Evolutionary conservation across 1,140 invertebrate genomes (phyloP).

Genomic region (Trichomalopsis sarcophagae): DNA sequence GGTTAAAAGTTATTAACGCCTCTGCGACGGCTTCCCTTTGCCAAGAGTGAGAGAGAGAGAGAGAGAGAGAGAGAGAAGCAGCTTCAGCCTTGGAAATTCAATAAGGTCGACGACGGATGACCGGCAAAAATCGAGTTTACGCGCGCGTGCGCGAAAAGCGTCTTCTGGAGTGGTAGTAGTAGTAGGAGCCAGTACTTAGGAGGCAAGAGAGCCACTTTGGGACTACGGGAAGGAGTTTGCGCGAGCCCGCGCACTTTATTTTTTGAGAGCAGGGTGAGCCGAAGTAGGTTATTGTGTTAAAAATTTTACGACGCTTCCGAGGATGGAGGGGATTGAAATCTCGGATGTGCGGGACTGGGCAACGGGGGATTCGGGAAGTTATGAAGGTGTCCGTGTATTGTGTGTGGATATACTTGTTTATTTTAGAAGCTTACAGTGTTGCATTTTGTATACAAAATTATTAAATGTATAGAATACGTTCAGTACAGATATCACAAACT

Average conservation of each 20-base stretch:
- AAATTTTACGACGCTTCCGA: conserved; percentile 14
- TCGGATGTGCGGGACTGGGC: neutral
- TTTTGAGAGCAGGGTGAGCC: neutral
- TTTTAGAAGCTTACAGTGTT: neutral
- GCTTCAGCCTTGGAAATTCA: conserved; percentile 22
- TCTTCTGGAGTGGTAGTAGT: neutral
- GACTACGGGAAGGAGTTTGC: neutral
- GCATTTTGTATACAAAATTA: neutral
- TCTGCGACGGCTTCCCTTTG: neutral
- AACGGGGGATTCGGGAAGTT: neutral
- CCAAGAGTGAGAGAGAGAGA: neutral
- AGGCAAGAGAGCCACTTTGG: neutral
- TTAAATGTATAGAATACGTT: too few species aligned
- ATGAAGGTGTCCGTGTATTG: neutral
- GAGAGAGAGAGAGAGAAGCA: neutral
- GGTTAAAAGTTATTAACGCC: conserved; percentile 42
- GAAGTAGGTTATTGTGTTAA: conserved; percentile 42
- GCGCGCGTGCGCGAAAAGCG: neutral
- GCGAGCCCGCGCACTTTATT: conserved; percentile 15
- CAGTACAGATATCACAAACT: too few species aligned
- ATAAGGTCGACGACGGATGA: conserved; percentile 33
- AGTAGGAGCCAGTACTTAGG: neutral
- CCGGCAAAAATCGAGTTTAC: conserved; percentile 28
- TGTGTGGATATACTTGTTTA: neutral
- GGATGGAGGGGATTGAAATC: neutral